phyloP scores from a whole-genome alignment of 2,888 invertebrate species.

The Enoplolaimus lenunculus region DNA sequence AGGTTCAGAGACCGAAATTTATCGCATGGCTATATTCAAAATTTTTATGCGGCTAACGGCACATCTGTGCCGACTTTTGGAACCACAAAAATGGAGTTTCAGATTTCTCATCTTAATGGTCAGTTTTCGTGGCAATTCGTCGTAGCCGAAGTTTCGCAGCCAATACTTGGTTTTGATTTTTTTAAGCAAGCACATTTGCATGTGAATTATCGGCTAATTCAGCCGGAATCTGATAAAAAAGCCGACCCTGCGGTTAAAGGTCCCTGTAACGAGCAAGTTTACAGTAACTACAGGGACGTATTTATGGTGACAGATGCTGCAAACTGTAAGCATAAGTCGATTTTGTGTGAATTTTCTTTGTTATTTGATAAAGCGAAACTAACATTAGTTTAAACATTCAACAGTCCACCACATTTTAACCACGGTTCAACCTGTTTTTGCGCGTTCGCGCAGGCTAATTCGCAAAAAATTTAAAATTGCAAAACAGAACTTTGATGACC shows the following conservation, averaged over 20 bases:
- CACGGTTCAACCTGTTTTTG: not conserved
- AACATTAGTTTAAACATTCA: not conserved
- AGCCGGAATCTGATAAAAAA: not conserved
- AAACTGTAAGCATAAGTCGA: not conserved
- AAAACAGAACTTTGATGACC: not conserved
- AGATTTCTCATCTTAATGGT: not conserved
- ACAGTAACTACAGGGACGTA: not conserved
- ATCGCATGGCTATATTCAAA: not conserved
- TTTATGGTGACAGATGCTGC: not conserved
- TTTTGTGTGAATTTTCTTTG: not conserved
- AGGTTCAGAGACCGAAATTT: not conserved
- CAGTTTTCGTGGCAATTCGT: not conserved
- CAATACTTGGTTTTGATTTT: slow-evolving; percentile 4
- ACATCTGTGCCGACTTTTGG: not conserved
- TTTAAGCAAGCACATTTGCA: too few species aligned
- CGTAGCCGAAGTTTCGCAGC: not conserved
- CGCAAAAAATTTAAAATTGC: not conserved
- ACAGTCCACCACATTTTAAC: not conserved
- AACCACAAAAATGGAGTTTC: not conserved
- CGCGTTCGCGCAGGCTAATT: not conserved
- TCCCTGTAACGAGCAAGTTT: too few species aligned
- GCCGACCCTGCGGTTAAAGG: not conserved
- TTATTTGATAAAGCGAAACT: not conserved
- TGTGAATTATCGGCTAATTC: not conserved
- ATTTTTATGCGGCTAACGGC: slow-evolving; percentile 1